These are phyloP conservation scores for Resseliella maxima DNA, from an alignment of 2,888 invertebrate species.

Conservation along the genomic window DNA sequence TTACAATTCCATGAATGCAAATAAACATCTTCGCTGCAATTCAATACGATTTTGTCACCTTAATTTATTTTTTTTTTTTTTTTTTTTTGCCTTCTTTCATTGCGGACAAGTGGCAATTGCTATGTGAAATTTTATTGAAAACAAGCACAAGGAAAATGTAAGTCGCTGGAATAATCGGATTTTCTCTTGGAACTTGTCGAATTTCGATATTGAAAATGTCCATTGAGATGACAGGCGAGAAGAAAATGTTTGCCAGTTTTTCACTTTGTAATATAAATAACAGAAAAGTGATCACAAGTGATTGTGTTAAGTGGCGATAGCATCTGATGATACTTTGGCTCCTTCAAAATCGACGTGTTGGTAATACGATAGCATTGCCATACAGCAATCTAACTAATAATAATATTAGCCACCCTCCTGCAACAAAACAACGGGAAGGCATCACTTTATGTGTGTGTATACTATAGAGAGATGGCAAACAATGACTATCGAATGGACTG, in stretches of 20 bases:
- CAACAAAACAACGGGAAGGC: background rate
- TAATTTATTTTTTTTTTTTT: too few species aligned
- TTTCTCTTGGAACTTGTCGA: background rate
- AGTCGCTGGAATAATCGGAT: slow-evolving; percentile 14
- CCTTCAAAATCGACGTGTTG: slow-evolving; percentile 11
- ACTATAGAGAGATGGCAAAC: background rate
- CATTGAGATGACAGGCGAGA: background rate
- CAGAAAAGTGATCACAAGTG: slow-evolving; percentile 46
- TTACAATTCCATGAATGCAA: slow-evolving; percentile 2
- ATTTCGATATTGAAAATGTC: slow-evolving; percentile 44
- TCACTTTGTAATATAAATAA: slow-evolving; percentile 50
- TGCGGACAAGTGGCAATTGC: background rate
- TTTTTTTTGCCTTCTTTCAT: background rate
- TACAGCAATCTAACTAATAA: slow-evolving; percentile 55
- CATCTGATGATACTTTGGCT: slow-evolving; percentile 4
- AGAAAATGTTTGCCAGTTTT: background rate
- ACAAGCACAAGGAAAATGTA: background rate
- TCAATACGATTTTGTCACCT: slow-evolving; percentile 19
- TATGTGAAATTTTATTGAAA: background rate
- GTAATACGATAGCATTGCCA: slow-evolving; percentile 48
- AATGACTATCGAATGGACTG: background rate
- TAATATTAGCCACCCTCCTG: slow-evolving; percentile 45
- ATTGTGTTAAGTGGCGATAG: slow-evolving; percentile 50
- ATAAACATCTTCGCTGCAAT: slow-evolving; percentile 15
- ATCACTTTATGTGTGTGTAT: too few species aligned